These are phyloP conservation scores for Zeuzera pyrina DNA, from an alignment of 2,888 invertebrate species.

Conservation along the genomic window DNA sequence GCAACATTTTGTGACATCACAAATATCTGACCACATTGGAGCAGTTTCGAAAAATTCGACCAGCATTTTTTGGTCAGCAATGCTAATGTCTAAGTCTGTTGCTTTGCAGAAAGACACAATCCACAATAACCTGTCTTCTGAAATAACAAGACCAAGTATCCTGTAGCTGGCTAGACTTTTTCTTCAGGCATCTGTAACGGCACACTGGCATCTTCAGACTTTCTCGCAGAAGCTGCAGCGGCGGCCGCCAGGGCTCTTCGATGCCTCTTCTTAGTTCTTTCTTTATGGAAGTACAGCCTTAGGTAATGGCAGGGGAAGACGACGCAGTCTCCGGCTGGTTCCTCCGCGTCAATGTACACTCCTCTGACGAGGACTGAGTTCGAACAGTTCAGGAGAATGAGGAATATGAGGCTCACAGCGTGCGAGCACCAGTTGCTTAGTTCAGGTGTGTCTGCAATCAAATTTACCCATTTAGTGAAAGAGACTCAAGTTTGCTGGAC, in stretches of 20 bases:
- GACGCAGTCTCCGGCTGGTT: constrained; percentile 86
- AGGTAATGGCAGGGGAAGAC: constrained; percentile 89
- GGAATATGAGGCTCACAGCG: constrained; percentile 79
- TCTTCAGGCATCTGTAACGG: constrained; percentile 55
- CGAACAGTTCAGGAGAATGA: constrained; percentile 87
- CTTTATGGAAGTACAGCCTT: constrained; percentile 81
- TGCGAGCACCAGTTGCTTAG: constrained; percentile 88
- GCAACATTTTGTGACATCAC: no score
- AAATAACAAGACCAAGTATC: no score
- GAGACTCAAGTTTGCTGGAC: no score
- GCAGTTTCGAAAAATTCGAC: no score
- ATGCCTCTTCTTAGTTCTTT: constrained; percentile 75
- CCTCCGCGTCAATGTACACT: constrained; percentile 90
- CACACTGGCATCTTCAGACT: constrained; percentile 47
- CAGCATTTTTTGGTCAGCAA: no score
- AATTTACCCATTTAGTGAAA: no score
- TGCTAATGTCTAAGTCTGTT: no score
- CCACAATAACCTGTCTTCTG: no score
- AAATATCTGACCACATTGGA: no score
- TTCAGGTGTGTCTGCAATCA: constrained; percentile 76
- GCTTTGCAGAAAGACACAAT: no score
- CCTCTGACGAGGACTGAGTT: constrained; percentile 91
- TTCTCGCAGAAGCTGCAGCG: constrained; percentile 35
- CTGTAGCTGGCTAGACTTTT: constrained; percentile 56
- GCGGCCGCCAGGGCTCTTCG: constrained; percentile 44